A percentile compares a stretch with the other conserved stretches of the same genome.
Conservation (phyloP, 2,888 invertebrate species). For the Nebria brevicollis region DNA sequence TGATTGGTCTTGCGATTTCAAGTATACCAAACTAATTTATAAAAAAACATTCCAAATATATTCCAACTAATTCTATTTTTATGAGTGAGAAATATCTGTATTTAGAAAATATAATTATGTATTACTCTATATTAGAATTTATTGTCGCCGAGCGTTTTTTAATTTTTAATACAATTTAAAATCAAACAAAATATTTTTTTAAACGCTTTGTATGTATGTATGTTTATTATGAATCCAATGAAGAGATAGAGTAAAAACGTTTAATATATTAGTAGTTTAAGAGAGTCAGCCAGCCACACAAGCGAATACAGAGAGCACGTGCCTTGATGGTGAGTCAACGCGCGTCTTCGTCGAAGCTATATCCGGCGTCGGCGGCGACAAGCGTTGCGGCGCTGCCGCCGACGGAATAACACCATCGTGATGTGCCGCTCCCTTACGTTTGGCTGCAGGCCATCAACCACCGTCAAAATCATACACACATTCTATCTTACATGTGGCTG, state of each 20-base stretch:
- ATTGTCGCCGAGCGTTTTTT: too few species aligned
- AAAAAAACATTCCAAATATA: too few species aligned
- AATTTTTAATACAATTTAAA: too few species aligned
- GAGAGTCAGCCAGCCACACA: not conserved
- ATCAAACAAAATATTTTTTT: too few species aligned
- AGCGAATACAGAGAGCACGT: not conserved
- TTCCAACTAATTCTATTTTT: too few species aligned
- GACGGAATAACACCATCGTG: not conserved
- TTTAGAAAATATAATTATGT: too few species aligned
- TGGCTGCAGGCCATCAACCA: constrained; percentile 17
- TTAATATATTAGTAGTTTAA: not conserved
- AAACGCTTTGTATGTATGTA: too few species aligned
- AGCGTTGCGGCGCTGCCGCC: not conserved
- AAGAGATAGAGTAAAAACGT: not conserved
- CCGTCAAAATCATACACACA: constrained; percentile 13
- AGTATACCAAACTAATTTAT: too few species aligned
- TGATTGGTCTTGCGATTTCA: not conserved
- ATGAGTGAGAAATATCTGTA: too few species aligned
- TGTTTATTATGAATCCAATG: too few species aligned
- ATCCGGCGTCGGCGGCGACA: not conserved
- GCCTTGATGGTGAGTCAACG: not conserved
- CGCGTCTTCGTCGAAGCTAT: not conserved
- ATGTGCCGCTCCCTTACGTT: not conserved
- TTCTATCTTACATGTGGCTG: not conserved
- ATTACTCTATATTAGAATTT: too few species aligned